Conservation (phyloP, 2,888 invertebrate genomes). For the Xanthostigma xanthostigma region DNA sequence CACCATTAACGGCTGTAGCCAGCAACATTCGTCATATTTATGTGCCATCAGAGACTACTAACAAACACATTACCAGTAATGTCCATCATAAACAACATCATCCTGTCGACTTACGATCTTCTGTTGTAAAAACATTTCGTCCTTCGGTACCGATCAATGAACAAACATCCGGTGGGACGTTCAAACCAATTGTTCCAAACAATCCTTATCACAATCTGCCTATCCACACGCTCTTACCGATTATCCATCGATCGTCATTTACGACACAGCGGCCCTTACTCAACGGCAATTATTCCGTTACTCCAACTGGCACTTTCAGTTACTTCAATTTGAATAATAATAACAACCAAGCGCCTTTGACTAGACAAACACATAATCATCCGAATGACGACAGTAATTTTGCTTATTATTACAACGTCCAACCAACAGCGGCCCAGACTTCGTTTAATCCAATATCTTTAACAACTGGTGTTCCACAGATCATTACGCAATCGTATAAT, state of each 20-base stretch:
- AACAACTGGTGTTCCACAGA: too few relatives aligned
- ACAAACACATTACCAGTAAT: too few relatives aligned
- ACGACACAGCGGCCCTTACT: neutral
- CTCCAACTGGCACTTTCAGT: neutral
- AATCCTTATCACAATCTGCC: neutral
- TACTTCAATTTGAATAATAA: slow-evolving; percentile 2
- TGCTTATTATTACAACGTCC: slow-evolving; percentile 1
- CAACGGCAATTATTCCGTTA: neutral
- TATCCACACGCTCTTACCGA: neutral
- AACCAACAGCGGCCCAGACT: too few relatives aligned
- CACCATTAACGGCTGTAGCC: too few relatives aligned
- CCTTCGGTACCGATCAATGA: slow-evolving; percentile 1
- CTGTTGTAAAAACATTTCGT: neutral
- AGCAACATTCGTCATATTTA: too few relatives aligned
- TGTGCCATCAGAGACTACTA: too few relatives aligned
- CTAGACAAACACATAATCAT: neutral
- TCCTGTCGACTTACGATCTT: too few relatives aligned
- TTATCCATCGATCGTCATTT: slow-evolving; percentile 1
- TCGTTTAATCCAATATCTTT: too few relatives aligned
- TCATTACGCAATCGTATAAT: too few relatives aligned
- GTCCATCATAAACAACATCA: too few relatives aligned
- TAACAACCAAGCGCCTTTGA: neutral
- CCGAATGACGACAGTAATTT: neutral
- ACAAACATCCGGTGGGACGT: neutral
- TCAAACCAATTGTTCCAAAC: neutral